Base-by-base conservation (phyloP, 2,113 vertebrate genomes). In the Cyanocitta stelleri region DNA sequence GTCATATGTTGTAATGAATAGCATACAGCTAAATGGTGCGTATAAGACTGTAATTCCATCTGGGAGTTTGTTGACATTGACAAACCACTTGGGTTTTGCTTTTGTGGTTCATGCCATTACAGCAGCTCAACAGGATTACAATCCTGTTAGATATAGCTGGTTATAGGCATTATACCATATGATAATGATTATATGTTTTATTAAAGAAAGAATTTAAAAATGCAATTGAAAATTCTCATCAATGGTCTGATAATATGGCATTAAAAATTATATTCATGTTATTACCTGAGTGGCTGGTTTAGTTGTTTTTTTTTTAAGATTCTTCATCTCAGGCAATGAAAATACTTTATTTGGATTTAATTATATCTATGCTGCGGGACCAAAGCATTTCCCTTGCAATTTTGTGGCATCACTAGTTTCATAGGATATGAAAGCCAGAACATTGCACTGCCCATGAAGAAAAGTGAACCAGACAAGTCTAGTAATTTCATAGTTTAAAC, bases 1-100 rank as follows among this genome's bases (percentile, higher is more conserved):
- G 75, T 91, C 96, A 93, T 96, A 95, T 96, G 95, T 86, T 95
- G 86, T 97, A 97, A 97, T 97, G 96, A 97, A 96, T 97, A 98
- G 92, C 97, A 97, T 90, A 86, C 83, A 96, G 85, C 95, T 84
- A 95, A 97, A 92, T 41, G 67, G 46, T 85, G 52, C 52, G 5
- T 95, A 39, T 48, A 90, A 95, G 93, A 89, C 89, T 97, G 94
- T 88, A 91, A 97, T 97, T 98, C 96, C 96, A 96, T 82, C 95
- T 67, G 93, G 86, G 94, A 77, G 86, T 74, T 88, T 96, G 91
- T 30, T 95, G 97, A 98, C 97, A 95, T 95, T 97, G 97, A 98
- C 76, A 98, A 98, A 96, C 92, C 90, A n/a, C 95, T 95, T 11
- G 29, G 54, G 89, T 72, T 95, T 95, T 93, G 91, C 71, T 96